A percentile compares a stretch with the other conserved stretches of the same genome.
phyloP scores from a whole-genome alignment of 1,140 invertebrate genomes.

The Drosophila auraria region DNA sequence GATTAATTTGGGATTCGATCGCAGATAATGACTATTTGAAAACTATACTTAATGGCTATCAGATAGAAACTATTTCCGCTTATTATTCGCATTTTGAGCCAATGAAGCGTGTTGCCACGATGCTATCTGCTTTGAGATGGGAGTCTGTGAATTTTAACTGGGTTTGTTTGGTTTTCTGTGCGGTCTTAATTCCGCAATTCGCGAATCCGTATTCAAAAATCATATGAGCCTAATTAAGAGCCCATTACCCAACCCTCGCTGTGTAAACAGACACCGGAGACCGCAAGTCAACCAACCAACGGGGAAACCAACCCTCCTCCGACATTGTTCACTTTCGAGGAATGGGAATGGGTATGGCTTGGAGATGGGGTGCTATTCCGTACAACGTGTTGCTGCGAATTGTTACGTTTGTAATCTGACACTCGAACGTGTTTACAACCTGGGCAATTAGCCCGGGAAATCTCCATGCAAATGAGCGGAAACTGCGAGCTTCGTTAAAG shows the following conservation, averaged over 20 bases:
- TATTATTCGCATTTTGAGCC: neutral
- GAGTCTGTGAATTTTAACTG: neutral
- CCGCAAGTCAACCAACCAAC: conserved; percentile 63
- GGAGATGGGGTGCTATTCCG: conserved; percentile 23
- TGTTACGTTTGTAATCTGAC: conserved; percentile 71
- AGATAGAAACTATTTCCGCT: neutral
- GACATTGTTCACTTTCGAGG: neutral
- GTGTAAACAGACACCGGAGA: conserved; percentile 72
- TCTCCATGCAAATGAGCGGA: conserved; percentile 64
- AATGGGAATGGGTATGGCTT: neutral
- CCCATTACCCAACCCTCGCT: conserved; percentile 67
- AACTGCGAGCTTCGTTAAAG: conserved; percentile 41
- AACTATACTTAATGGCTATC: neutral
- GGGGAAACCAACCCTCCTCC: conserved; percentile 26
- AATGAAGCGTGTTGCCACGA: conserved; percentile 15
- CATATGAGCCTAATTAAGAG: conserved; percentile 81
- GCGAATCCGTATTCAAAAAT: conserved; percentile 54
- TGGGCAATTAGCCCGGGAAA: conserved; percentile 68
- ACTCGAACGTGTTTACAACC: conserved; percentile 41
- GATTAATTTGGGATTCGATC: neutral
- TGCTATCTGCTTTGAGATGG: neutral
- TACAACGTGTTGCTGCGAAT: conserved; percentile 46
- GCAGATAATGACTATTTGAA: neutral
- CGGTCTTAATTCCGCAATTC: conserved; percentile 6
- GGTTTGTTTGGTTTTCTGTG: neutral